Evolutionary conservation across 2,888 invertebrate genomes (phyloP).

Genomic region (Rugalucina vietnamica): DNA sequence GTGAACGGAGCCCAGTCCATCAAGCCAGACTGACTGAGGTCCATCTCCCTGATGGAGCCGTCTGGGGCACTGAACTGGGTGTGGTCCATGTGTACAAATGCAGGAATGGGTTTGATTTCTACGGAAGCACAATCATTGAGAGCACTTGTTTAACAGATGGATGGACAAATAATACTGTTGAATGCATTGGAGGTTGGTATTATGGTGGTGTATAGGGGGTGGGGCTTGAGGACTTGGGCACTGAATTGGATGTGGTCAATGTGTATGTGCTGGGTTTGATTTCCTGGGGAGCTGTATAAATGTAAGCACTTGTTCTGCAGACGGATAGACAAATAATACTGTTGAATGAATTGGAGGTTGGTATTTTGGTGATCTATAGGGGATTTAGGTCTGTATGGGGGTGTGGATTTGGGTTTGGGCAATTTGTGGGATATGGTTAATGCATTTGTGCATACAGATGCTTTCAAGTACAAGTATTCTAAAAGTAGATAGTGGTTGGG

Average conservation of each 20-base stretch:
- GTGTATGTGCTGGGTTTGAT: background rate
- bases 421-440: too few relatives aligned
- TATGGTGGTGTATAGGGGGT: background rate
- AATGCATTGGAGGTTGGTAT: background rate
- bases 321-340: background rate
- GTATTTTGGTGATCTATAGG: too few relatives aligned
- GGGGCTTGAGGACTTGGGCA: background rate
- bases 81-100: background rate
- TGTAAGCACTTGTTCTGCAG: background rate
- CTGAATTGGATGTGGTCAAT: background rate
- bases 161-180: background rate
- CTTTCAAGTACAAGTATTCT: too few relatives aligned
- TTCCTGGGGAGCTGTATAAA: background rate
- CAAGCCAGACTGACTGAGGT: background rate
- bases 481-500: too few relatives aligned
- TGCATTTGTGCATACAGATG: too few relatives aligned
- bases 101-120: background rate
- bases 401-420: too few relatives aligned
- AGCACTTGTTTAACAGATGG: background rate
- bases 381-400: too few relatives aligned
- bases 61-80: background rate
- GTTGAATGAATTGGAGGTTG: background rate
- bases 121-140: background rate
- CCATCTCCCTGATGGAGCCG: background rate
- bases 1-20: background rate